Percentiles rank a stretch among this genome's conserved stretches.
Conservation (phyloP, 1,140 invertebrate genomes). For the Drosophila miranda region DNA sequence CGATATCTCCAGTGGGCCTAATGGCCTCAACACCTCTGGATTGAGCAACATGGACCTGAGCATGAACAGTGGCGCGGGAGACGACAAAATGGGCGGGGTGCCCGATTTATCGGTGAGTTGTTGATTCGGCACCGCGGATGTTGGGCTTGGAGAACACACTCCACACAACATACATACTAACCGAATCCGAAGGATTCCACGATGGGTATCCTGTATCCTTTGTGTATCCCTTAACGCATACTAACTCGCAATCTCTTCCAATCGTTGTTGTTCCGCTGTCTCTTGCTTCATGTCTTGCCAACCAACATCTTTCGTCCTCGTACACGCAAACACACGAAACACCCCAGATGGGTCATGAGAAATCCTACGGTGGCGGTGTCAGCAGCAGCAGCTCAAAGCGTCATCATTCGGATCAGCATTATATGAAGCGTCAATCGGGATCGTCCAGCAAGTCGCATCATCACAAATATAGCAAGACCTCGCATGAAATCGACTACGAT, state of each 20-base stretch:
- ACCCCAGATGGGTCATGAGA: slow-evolving; percentile 68
- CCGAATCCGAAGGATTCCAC: too few relatives aligned
- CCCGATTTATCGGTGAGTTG: slow-evolving; percentile 76
- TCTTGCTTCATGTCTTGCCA: slow-evolving; percentile 53
- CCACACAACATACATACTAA: background rate
- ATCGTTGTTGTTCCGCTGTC: slow-evolving; percentile 19
- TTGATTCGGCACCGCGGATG: background rate
- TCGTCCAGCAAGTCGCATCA: slow-evolving; percentile 62
- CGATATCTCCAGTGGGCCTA: slow-evolving; percentile 62
- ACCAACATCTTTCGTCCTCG: slow-evolving; percentile 18
- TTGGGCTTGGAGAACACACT: background rate
- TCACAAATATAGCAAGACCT: slow-evolving; percentile 70
- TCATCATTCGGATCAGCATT: slow-evolving; percentile 78
- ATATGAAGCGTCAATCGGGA: slow-evolving; percentile 83
- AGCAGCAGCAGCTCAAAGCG: slow-evolving; percentile 71
- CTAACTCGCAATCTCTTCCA: slow-evolving; percentile 19
- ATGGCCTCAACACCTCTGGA: slow-evolving; percentile 66
- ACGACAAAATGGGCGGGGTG: slow-evolving; percentile 71
- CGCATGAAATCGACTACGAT: slow-evolving; percentile 69
- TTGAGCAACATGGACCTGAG: slow-evolving; percentile 64
- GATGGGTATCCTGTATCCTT: too few relatives aligned
- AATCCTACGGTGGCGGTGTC: slow-evolving; percentile 79
- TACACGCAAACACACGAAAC: background rate
- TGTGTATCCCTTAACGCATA: background rate
- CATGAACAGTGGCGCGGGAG: slow-evolving; percentile 30